A percentile compares a stretch with the other conserved stretches of the same genome.
phyloP scores from a whole-genome alignment of 1,140 invertebrate genomes.

The Tetragonula clypearis region DNA sequence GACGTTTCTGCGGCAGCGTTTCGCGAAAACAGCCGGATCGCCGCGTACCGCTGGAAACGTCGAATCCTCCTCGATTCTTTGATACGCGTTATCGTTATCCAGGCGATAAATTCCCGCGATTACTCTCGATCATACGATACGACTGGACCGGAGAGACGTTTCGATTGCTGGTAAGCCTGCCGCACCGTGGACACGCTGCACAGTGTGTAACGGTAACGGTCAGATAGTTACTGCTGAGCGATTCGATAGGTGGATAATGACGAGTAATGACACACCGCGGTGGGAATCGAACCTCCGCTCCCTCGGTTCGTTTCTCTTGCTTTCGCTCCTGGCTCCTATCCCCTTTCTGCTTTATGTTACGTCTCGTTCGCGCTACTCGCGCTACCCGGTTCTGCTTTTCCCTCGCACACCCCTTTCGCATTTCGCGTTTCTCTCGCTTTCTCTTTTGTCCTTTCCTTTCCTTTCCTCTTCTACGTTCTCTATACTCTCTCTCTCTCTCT shows the following conservation, averaged over 20 bases:
- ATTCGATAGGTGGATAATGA: slow-evolving; percentile 81
- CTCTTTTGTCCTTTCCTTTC: background rate
- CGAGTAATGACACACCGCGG: slow-evolving; percentile 79
- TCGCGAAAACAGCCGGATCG: background rate
- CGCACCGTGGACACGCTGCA: slow-evolving; percentile 21
- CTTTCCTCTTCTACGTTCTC: background rate
- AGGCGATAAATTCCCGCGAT: background rate
- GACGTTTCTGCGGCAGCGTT: background rate
- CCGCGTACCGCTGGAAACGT: background rate
- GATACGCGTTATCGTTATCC: background rate
- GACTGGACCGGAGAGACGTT: slow-evolving; percentile 45
- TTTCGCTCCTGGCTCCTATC: background rate
- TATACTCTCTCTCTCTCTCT: no score
- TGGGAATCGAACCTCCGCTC: slow-evolving; percentile 65
- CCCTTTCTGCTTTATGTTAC: slow-evolving; percentile 20
- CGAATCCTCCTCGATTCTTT: background rate
- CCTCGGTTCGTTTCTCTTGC: slow-evolving; percentile 7
- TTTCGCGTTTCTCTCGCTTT: slow-evolving; percentile 2
- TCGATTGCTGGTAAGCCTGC: slow-evolving; percentile 64
- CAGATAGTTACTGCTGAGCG: slow-evolving; percentile 78
- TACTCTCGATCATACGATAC: background rate
- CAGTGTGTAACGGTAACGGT: slow-evolving; percentile 67
- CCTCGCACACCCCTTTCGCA: background rate
- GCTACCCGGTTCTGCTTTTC: background rate
- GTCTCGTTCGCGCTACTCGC: background rate